phyloP scores from a whole-genome alignment of 53 echinoderm and acorn worm species.

The Stichopus horrens region DNA sequence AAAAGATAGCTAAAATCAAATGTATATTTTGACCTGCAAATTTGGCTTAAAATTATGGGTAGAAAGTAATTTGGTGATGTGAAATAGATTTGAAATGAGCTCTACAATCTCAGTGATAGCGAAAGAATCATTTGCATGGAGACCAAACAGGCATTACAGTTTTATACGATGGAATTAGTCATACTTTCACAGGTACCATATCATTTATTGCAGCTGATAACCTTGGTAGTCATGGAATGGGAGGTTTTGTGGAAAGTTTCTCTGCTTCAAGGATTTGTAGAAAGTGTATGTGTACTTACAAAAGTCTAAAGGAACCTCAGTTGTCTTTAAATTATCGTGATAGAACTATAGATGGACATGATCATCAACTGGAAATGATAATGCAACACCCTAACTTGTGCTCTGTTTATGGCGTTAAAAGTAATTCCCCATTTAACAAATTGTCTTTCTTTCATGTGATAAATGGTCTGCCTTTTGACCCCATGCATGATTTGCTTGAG shows the following conservation, averaged over 20 bases:
- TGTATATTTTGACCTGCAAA: too few relatives aligned
- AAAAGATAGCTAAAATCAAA: too few relatives aligned
- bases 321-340: background rate
- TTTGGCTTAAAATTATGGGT: too few relatives aligned
- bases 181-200: too few relatives aligned
- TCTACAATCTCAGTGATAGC: too few relatives aligned
- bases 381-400: slow-evolving; percentile 28
- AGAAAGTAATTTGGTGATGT: too few relatives aligned
- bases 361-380: slow-evolving; percentile 29
- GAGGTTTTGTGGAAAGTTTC: slow-evolving; percentile 44
- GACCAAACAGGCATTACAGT: too few relatives aligned
- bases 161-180: too few relatives aligned
- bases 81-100: too few relatives aligned
- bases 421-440: slow-evolving; percentile 38
- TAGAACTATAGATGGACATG: slow-evolving; percentile 40
- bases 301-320: background rate
- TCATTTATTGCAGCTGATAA: slow-evolving; percentile 10
- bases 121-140: too few relatives aligned
- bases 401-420: slow-evolving; percentile 51
- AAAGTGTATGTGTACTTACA: background rate
- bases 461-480: slow-evolving; percentile 25
- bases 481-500: slow-evolving; percentile 58
- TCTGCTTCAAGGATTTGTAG: slow-evolving; percentile 19
- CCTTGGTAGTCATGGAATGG: background rate
- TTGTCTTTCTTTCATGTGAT: slow-evolving; percentile 51